Evolutionary conservation across 2,888 invertebrate genomes (phyloP), one percentile per base, ranked within the genome.

Genomic region (Ormyrus rosae): DNA sequence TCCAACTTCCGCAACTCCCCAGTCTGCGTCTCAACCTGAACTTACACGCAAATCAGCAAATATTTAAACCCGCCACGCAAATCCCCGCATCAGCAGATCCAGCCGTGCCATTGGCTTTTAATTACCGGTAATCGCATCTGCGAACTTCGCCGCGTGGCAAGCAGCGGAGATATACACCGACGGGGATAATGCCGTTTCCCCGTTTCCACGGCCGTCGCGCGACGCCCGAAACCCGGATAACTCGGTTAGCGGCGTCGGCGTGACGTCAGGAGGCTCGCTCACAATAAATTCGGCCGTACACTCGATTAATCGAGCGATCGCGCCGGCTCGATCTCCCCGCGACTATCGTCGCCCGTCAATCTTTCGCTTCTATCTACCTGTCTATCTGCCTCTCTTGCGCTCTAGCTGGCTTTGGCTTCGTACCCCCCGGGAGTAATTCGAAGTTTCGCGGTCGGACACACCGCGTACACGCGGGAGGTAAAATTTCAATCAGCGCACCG

Each of bases 341-440:
- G 76, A 67, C 69, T 76, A 76, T 76, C 69, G 53, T 69, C 13
- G 61, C 9, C 48, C 69, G 76, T 76, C 76, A 69, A 76, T 76
- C 53, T 76, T 11, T 7, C 9, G 45, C 63, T 34, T 19, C 19
- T 19, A 19, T 19, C 19, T 19, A 19, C 19, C 19, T 19, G 19
- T 19, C 19, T 2, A 19, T 19, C 19, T 63, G 9, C n/a, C 56
- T 6, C 56, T 56, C 56, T 10, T 6, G 9, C 56, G 56, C 8
- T 11, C 2, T 56, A 6, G 9, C 8, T 51, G 2, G 19, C 19
- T 19, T 19, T 7, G 10, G 10, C n/a, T 46, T 5, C 13, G 13
- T 8, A 51, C 5, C 58, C 50, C 70, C 19, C 48, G 63, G 46
- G 73, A 65, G 13, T 34, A 34, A 64, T 64, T 56, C 34, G 34